phyloP scores from a whole-genome alignment of 2,888 invertebrate species.

The Leptopilina syphax region DNA sequence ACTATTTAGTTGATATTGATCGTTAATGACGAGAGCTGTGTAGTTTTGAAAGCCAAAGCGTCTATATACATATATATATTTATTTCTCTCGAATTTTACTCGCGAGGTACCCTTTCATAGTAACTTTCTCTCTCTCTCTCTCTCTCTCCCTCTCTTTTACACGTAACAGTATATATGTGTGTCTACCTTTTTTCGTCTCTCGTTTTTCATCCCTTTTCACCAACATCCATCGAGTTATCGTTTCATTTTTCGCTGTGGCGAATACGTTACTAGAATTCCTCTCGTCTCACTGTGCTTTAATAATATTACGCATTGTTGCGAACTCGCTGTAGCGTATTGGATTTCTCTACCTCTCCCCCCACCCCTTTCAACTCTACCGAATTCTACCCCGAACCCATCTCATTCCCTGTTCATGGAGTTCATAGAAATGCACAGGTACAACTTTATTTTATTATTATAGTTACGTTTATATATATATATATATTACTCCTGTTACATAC shows the following conservation, averaged over 20 bases:
- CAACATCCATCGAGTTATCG: conserved; percentile 58
- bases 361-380: conserved; percentile 1
- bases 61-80: no score
- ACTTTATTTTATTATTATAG: background rate
- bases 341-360: background rate
- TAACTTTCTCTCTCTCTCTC: no score
- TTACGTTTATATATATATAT: background rate
- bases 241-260: conserved; percentile 58
- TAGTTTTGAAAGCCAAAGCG: no score
- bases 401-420: background rate
- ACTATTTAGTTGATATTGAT: conserved; percentile 62
- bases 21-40: conserved; percentile 53
- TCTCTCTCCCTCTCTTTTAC: conserved; percentile 46
- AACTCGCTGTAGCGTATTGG: conserved; percentile 48
- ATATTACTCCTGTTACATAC: background rate
- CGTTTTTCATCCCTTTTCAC: conserved; percentile 46
- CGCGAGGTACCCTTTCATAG: conserved; percentile 45
- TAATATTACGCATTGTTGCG: conserved; percentile 61
- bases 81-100: no score
- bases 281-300: conserved; percentile 55
- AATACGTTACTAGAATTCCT: conserved; percentile 52
- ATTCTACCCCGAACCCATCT: background rate
- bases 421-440: background rate
- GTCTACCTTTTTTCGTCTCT: conserved; percentile 48
- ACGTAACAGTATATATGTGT: background rate